Evolutionary conservation across 2,797 vertebrate genomes (phyloP).

Genomic region (Sebastes hubbsi): DNA sequence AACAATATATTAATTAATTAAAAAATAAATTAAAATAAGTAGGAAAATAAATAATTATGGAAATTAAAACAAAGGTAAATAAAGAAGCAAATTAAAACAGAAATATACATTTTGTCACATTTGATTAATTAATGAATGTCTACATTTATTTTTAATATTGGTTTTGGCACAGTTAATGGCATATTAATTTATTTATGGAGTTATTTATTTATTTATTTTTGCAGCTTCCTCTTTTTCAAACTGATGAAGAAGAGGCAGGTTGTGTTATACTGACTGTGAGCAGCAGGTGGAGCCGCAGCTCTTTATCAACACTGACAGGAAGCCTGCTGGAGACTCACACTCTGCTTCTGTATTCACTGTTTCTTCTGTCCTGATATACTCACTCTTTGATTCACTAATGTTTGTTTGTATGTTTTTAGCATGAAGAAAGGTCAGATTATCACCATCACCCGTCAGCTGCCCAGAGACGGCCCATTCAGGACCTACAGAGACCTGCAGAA

Average conservation of each 20-base stretch:
- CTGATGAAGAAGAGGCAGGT: background rate
- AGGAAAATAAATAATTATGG: background rate
- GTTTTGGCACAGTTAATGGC: background rate
- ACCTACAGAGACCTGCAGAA: constrained; percentile 86
- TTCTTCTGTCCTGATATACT: background rate
- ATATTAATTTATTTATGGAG: background rate
- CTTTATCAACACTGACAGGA: background rate
- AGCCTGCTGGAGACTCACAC: too few relatives aligned
- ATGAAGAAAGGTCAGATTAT: constrained; percentile 94
- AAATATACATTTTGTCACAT: background rate
- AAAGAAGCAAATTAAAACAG: background rate
- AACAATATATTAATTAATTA: background rate
- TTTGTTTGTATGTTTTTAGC: constrained; percentile 55
- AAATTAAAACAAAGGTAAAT: background rate
- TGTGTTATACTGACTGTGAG: background rate
- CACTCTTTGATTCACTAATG: background rate
- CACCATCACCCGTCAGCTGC: constrained; percentile 82
- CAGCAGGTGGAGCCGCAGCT: constrained; percentile 55
- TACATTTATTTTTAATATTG: background rate
- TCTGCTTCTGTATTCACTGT: background rate
- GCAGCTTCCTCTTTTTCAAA: background rate
- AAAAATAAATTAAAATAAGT: background rate
- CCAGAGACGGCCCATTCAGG: constrained; percentile 85
- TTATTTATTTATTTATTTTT: background rate
- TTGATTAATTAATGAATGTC: background rate